Evolutionary conservation across 2,797 vertebrate species (phyloP).

Genomic region (Pagetopsis macropterus): DNA sequence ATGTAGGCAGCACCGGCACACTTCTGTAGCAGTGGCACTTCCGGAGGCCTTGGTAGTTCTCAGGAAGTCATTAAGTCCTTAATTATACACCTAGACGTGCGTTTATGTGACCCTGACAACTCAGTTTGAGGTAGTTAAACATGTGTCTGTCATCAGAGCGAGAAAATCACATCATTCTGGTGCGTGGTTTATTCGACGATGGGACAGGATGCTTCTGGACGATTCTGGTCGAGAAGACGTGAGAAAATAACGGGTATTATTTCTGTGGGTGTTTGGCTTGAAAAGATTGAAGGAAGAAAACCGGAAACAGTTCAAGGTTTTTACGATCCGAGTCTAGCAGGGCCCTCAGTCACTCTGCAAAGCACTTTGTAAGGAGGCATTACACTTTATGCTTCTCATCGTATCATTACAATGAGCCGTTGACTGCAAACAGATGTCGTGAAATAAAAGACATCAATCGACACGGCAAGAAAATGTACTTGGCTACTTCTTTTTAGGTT

Average conservation of each 20-base stretch:
- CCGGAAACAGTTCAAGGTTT: too few species aligned
- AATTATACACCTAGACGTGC: conserved; percentile 53
- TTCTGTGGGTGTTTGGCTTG: conserved; percentile 3
- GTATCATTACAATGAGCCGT: not conserved
- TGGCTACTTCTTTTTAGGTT: not conserved
- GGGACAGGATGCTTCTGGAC: conserved; percentile 13
- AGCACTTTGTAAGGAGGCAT: not conserved
- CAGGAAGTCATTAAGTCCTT: conserved; percentile 58
- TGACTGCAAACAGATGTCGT: not conserved
- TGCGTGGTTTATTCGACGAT: conserved; percentile 27
- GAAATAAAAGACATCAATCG: not conserved
- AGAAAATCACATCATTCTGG: conserved; percentile 40
- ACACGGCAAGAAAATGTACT: not conserved
- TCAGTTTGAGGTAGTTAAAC: conserved; percentile 24
- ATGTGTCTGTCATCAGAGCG: conserved; percentile 59
- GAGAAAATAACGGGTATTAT: conserved; percentile 39
- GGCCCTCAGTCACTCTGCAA: not conserved
- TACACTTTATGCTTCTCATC: not conserved
- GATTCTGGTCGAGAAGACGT: conserved; percentile 16
- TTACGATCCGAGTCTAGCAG: too few species aligned
- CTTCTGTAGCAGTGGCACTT: conserved; percentile 33
- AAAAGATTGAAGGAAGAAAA: too few species aligned
- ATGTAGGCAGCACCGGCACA: conserved; percentile 41
- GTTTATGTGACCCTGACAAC: conserved; percentile 25
- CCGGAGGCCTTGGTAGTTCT: conserved; percentile 33